Evolutionary conservation across 2,797 vertebrate species (phyloP).

Genomic region (Psittacula echo): DNA sequence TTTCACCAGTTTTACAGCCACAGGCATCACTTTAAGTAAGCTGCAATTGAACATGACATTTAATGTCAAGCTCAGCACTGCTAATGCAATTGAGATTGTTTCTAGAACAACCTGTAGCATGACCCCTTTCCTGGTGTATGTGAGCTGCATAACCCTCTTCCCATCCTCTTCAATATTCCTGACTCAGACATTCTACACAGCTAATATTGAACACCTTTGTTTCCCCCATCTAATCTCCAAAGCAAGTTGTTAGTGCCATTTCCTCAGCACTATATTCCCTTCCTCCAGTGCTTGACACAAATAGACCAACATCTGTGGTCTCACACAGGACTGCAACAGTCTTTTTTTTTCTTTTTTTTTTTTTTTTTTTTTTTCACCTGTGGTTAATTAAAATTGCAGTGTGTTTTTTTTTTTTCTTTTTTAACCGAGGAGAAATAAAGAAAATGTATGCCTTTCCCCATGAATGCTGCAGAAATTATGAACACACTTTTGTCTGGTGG

Average conservation of each 20-base stretch:
- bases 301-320: not conserved
- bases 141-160: not conserved
- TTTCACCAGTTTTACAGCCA: slow-evolving; percentile 54
- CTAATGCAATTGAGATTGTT: slow-evolving; percentile 50
- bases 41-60: slow-evolving; percentile 57
- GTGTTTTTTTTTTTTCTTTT: not conserved
- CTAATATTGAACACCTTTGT: not conserved
- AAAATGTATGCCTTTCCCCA: not conserved
- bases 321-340: not conserved
- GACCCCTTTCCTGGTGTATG: not conserved
- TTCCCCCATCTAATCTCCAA: not conserved
- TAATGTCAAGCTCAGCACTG: slow-evolving; percentile 31
- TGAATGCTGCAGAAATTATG: not conserved
- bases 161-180: not conserved
- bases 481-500: not conserved
- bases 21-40: slow-evolving; percentile 56
- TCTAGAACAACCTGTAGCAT: slow-evolving; percentile 2
- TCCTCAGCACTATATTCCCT: not conserved
- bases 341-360: not conserved
- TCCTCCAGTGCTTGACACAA: not conserved
- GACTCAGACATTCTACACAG: not conserved
- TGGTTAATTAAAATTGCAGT: not conserved
- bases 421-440: not conserved
- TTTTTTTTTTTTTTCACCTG: not conserved
- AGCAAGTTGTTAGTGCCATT: not conserved